Base-by-base conservation (phyloP, 2,113 vertebrate genomes). In the Nerophis ophidion region DNA sequence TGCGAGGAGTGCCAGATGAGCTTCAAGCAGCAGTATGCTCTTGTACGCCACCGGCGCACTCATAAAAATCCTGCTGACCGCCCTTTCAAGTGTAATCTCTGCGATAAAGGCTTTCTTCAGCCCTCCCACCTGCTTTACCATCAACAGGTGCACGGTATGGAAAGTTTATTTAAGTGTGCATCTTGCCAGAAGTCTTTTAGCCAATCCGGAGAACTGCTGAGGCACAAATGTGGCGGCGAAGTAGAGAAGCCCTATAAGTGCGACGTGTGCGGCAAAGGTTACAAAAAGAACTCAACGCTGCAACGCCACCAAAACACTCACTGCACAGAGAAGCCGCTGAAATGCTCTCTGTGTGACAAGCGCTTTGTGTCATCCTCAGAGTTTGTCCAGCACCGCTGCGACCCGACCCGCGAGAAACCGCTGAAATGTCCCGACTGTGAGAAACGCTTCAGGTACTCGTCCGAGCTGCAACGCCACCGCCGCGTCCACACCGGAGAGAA, bases 1-100 rank as follows among this genome's bases (percentile, higher is more conserved):
- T 98, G 96, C 0, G 95, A 97, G 77, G 94, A 97, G 70, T 98
- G 96, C 72, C 95, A 97, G 83, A 97, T 97, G 95, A 96, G 95
- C 82, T 98, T 98, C 83, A 98, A 98, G 71, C 95, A 98, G 83
- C 96, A 97, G 83, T 98, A 97, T 0, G 93, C 95, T 0, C 92
- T 98, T 0, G 95, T 98, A 60, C 92, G 96, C 61, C 96, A 98
- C 51, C 93, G 95, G 2, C 94, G 95, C 79, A 97, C 94, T 0
- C 96, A 98, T 76, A 97, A 97, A 71, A 87, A 91, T 0, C 86
- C 93, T 34, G 90, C 90, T 0, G 80, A 93, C 65, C 84, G 81
- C 8, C 81, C 90, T 0, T 95, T 95, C 76, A 96, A 96, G 81
- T 98, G 96, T 45, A 94, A 93, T 74, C 89, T 97, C 11, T 98